Conservation (phyloP, 30 jellyfish, hydroid and myxozoan genomes). For the Pseudorhiza aurosa region DNA sequence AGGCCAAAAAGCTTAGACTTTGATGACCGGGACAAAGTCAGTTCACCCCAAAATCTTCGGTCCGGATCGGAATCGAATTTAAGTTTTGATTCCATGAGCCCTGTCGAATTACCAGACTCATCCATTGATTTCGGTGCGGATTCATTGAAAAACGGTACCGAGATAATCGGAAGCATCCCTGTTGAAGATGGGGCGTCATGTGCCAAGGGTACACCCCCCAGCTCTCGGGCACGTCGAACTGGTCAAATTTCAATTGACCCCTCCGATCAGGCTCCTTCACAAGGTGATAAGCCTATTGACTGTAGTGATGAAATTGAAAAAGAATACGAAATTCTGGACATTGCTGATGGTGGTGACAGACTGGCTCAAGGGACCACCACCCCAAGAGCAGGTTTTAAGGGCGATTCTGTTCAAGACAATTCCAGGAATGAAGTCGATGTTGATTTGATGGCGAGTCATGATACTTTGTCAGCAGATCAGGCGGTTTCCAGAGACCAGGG, state of each 20-base stretch:
- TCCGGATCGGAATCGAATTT: slow-evolving; percentile 57
- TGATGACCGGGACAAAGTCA: slow-evolving; percentile 8
- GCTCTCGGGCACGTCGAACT: neutral
- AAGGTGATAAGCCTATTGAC: no score
- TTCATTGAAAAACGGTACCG: neutral
- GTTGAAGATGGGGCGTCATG: neutral
- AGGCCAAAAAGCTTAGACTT: slow-evolving; percentile 10
- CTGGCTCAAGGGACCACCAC: no score
- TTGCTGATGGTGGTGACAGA: no score
- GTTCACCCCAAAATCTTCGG: slow-evolving; percentile 26
- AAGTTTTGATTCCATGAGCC: slow-evolving; percentile 57
- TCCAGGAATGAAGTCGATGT: no score
- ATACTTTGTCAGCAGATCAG: no score
- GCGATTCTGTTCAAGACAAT: no score
- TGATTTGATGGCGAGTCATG: no score
- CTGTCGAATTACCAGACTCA: slow-evolving; percentile 53
- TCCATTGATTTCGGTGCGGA: slow-evolving; percentile 16
- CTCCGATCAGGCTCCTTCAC: no score
- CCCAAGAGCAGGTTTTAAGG: no score
- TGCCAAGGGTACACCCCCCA: neutral
- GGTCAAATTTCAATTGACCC: neutral
- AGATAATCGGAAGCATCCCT: neutral
- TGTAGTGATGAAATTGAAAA: no score
- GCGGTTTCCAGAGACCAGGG: no score
- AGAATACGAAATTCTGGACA: no score